Evolutionary conservation across 2,888 invertebrate species (phyloP).

Genomic region (Therioaphis trifolii): DNA sequence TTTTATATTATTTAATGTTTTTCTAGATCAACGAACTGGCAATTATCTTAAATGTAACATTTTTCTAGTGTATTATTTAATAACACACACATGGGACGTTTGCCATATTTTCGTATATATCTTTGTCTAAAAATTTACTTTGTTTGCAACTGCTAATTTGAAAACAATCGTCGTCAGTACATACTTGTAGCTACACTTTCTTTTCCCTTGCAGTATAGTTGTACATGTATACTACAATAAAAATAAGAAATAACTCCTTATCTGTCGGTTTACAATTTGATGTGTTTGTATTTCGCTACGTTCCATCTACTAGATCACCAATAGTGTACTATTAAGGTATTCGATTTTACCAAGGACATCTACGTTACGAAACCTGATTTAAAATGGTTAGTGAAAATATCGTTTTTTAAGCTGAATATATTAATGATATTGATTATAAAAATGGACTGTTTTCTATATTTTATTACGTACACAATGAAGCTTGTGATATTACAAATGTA

Average conservation of each 20-base stretch:
- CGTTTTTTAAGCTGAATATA: background rate
- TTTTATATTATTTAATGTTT: conserved; percentile 27
- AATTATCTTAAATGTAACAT: conserved; percentile 31
- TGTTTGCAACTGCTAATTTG: conserved; percentile 42
- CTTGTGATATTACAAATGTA: no score
- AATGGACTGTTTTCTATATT: background rate
- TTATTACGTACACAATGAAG: background rate
- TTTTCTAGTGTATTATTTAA: conserved; percentile 37
- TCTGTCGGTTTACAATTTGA: conserved; percentile 17
- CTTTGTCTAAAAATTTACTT: conserved; percentile 38
- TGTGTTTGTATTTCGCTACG: conserved; percentile 26
- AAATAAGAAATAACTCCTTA: conserved; percentile 36
- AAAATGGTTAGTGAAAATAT: conserved; percentile 48
- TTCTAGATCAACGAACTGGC: conserved; percentile 55
- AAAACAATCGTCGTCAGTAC: conserved; percentile 28
- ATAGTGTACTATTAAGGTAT: conserved; percentile 49
- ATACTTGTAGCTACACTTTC: conserved; percentile 27
- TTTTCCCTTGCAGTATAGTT: conserved; percentile 3
- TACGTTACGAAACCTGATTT: conserved; percentile 48
- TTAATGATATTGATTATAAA: conserved; percentile 17
- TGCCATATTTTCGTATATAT: conserved; percentile 33
- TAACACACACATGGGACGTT: conserved; percentile 16
- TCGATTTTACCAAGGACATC: conserved; percentile 49
- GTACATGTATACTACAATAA: no score
- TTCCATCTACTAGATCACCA: background rate